Evolutionary conservation across 2,113 vertebrate species (phyloP), one percentile per base, ranked within the genome.

Genomic region (Halcyon malimbica): DNA sequence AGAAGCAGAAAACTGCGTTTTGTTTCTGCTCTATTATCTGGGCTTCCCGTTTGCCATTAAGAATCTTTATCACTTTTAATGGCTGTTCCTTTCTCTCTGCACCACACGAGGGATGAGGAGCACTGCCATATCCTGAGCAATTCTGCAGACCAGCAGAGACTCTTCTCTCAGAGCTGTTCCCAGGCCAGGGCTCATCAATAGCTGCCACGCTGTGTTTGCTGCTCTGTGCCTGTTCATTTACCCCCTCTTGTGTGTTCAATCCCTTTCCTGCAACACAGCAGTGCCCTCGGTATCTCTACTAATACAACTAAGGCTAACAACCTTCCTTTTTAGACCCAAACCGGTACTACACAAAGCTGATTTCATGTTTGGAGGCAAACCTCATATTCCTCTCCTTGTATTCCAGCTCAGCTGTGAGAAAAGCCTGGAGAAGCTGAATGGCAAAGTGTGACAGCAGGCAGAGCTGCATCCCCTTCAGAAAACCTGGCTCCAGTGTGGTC

Each of bases 401-500:
- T 63, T 77, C 77, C 70, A 80, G 71, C 21, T 74, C 65, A 73
- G 26, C 77, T 87, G 28, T 41, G 39, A 87, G 62, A 64, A 93
- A 85, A 64, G 59, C 37, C 39, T 74, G 42, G 33, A 41, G 42
- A 81, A 80, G 35, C 65, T 87, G 84, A 64, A 71, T 15, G 48
- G 42, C 39, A 82, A 84, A 87, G 53, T 9, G 23, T 89, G 89
- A 94, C 60, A 89, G 83, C 83, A 81, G 71, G 41, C 41, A 23
- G 84, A 83, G 57, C 28, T 44, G 44, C 24, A 37, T 69, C 64
- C 59, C 76, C 62, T 92, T 60, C 57, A 48, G 77, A 71, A 93
- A 94, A 64, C 35, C 63, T 35, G 76, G 90, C 88, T 88, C 71
- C 77, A 89, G 76, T 80, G 64, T 75, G 90, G 93, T 93, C 94